Base-by-base conservation (phyloP, 2,113 vertebrate genomes). In the Pao palembangensis region DNA sequence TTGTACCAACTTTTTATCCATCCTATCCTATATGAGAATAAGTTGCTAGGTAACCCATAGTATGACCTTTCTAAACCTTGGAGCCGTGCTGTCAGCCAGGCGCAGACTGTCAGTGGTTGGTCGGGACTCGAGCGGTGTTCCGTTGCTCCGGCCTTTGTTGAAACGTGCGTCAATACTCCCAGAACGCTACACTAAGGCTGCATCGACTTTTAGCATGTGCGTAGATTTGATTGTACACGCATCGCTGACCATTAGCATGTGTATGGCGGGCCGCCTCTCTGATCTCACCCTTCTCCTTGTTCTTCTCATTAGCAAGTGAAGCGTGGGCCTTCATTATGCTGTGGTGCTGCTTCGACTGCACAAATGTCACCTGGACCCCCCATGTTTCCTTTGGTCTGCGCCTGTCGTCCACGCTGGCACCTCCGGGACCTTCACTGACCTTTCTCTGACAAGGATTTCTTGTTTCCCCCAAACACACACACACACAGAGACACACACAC, bases 281-380 rank as follows among this genome's bases (percentile, higher is more conserved):
- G n/a, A 49, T 62, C 66, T 54, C 1, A 17, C 41, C 34, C 3
- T 67, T 23, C 8, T 53, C 8, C 28, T 67, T 59, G 61, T 73
- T 63, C 69, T 52, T 64, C 67, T 78, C 73, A 77, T 82, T 83
- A 75, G 54, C 51, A 69, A 71, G 58, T 6, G 23, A 75, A 52
- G 73, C 51, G 43, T 73, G 49, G 53, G 76, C 50, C 6, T 44
- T 73, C 69, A 74, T 72, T 77, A 74, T 51, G 43, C 69, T 44
- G 57, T 25, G 67, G 61, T 10, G 56, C 60, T 14, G 21, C 25
- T 63, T 67, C 67, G 51, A 59, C 76, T 79, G 78, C 20, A 81
- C 55, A 81, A 82, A 85, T 83, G 85, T 81, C 85, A 85, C 69
- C 46, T 11, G 63, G 73, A 63, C 75, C 61, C 71, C 76, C 56